Conservation (phyloP, 2,888 invertebrate genomes). For the Sarcophaga subvicina region DNA sequence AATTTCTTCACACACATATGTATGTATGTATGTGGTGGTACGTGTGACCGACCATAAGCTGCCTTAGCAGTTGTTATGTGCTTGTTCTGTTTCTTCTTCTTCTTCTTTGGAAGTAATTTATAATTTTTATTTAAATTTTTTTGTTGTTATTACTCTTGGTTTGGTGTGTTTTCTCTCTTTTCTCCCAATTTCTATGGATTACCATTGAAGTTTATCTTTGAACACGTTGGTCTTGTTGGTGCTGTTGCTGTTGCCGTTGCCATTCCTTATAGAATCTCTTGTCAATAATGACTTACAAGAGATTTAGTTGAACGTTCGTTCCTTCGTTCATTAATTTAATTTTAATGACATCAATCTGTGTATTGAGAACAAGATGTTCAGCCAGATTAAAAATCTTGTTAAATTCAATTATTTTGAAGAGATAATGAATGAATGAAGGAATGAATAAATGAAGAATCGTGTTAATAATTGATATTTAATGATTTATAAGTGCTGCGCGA, state of each 20-base stretch:
- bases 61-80: background rate
- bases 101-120: conserved; percentile 55
- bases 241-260: background rate
- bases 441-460: conserved; percentile 23
- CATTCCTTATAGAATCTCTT: background rate
- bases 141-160: background rate
- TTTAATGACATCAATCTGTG: conserved; percentile 52
- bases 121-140: conserved; percentile 17
- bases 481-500: background rate
- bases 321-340: conserved; percentile 50
- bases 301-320: conserved; percentile 45
- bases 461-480: conserved; percentile 32
- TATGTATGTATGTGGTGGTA: background rate
- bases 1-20: background rate
- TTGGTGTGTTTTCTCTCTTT: too few species aligned
- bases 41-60: conserved; percentile 5
- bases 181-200: background rate
- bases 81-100: background rate
- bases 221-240: background rate
- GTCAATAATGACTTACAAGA: conserved; percentile 37
- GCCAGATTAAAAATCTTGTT: conserved; percentile 44
- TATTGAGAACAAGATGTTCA: conserved; percentile 49
- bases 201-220: conserved; percentile 12
- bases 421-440: background rate
- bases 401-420: conserved; percentile 40